Conservation (phyloP, 2,888 invertebrate species). For the Phoenoteleia sp. region DNA sequence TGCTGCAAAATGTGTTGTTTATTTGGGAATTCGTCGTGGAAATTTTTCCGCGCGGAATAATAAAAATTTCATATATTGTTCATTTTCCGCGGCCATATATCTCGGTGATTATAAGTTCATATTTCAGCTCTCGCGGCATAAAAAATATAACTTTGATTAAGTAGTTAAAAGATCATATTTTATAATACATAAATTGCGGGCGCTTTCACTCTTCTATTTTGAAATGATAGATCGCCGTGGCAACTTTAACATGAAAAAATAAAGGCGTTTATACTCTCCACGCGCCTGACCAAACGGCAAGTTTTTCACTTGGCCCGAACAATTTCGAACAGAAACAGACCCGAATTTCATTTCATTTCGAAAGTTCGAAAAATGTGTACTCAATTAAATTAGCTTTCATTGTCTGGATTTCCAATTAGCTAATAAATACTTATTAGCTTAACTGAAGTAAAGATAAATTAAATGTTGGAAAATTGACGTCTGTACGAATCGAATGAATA, state of each 20-base stretch:
- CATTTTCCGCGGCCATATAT: constrained; percentile 8
- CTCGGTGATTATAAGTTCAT: constrained; percentile 22
- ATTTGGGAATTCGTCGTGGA: not conserved
- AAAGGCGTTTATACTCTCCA: not conserved
- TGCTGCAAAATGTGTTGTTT: constrained; percentile 4
- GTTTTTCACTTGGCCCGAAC: constrained; percentile 1
- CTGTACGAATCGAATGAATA: no score
- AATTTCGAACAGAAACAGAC: no score
- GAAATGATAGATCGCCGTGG: not conserved
- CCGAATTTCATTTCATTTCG: not conserved
- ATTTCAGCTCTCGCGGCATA: not conserved
- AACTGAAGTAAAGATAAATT: no score
- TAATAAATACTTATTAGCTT: no score
- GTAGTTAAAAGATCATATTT: constrained; percentile 28
- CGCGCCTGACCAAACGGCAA: not conserved
- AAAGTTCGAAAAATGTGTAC: not conserved
- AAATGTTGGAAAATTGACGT: no score
- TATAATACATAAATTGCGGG: constrained; percentile 17
- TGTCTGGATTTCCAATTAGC: no score
- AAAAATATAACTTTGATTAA: constrained; percentile 23
- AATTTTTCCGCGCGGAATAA: constrained; percentile 16
- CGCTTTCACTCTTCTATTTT: not conserved
- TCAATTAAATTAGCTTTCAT: not conserved
- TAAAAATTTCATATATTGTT: constrained; percentile 31
- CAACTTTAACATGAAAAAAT: not conserved